Evolutionary conservation across 2,113 vertebrate genomes (phyloP), one percentile per base, ranked within the genome.

Genomic region (Callipepla squamata): DNA sequence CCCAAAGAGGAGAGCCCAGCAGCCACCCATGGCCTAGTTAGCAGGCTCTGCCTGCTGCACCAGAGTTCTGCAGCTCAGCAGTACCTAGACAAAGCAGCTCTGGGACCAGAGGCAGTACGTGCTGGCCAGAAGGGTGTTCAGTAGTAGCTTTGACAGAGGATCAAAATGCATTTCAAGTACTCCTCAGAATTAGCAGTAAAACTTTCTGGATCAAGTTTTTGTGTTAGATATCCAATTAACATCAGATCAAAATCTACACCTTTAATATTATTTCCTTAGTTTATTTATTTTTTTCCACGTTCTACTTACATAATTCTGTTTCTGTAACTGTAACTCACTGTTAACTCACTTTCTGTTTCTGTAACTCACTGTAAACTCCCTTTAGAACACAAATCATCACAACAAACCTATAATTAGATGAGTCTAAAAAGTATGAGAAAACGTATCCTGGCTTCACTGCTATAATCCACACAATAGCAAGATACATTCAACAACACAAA

Each of bases 321-420:
- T 85, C n/a, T n/a, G n/a, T n/a, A n/a, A n/a, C 36, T 36, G 36
- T 36, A 36, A 36, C 34, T 36, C 34, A 36, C 34, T 36, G 34
- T 7, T 69, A 87, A 50, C 36, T 93, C 93, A 62, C 63, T 63
- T 62, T 75, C 45, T 91, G 78, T 81, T 95, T 85, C 36, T 36
- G 36, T 36, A 36, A 36, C 34, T 36, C 34, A 36, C 34, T 36
- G 34, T 7, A 73, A 87, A 50, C 36, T 93, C 93, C 66, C 63
- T 63, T 62, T 75, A 91, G 61, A 89, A 45, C 45, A 87, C 66
- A 79, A 94, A 89, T 79, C 69, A 79, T 38, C 90, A 84, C 62
- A 89, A 70, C 78, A 87, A 95, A 76, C 13, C 86, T 94, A 92
- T 89, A 94, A 94, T 96, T 96, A 96, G 96, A 73, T 91, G 75